Evolutionary conservation across 1,140 invertebrate genomes (phyloP), one percentile per base, ranked within the genome.

Genomic region (Anagrus nilaparvatae): DNA sequence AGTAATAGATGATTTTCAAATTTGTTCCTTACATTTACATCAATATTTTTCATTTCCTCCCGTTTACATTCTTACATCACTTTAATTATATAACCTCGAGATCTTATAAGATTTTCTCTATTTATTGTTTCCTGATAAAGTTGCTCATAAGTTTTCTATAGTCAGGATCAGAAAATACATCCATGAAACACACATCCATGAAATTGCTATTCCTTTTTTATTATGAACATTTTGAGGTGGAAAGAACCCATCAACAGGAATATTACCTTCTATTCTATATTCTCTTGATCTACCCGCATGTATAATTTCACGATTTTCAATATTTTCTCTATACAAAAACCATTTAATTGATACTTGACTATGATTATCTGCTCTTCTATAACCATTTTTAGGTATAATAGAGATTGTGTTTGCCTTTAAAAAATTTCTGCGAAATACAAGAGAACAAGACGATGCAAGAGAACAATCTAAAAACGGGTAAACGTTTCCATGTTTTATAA

Each of bases 131-230:
- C 16, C 18, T 37, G 21, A n/a, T 35, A 35, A 7, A 13, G 6
- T 21, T 35, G 18, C 5, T 19, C 13, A 16, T n/a, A n/a, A 37
- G 5, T 8, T 3, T 8, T 14, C 5, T 10, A 3, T 24, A 4
- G 3, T 24, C 21, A 37, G 16, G 8, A 9, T 14, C 36, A 38
- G 18, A 12, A 19, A 2, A 18, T 2, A 38, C 36, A 38, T 2
- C 24, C 36, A 27, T 38, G 36, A 9, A 12, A 5, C 17, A 8
- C 27, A 38, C 36, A 38, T 5, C 36, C 36, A n/a, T 38, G 19
- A n/a, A 14, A 38, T n/a, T 38, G 13, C 20, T 5, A 19, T 31
- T 4, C 38, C 9, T 23, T 17, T 32, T 23, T 9, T n/a, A n/a
- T n/a, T n/a, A n/a, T n/a, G n/a, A n/a, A n/a, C n/a, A n/a, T n/a